phyloP scores from a whole-genome alignment of 53 echinoderm and acorn worm species.

The Mesocentrotus franciscanus region DNA sequence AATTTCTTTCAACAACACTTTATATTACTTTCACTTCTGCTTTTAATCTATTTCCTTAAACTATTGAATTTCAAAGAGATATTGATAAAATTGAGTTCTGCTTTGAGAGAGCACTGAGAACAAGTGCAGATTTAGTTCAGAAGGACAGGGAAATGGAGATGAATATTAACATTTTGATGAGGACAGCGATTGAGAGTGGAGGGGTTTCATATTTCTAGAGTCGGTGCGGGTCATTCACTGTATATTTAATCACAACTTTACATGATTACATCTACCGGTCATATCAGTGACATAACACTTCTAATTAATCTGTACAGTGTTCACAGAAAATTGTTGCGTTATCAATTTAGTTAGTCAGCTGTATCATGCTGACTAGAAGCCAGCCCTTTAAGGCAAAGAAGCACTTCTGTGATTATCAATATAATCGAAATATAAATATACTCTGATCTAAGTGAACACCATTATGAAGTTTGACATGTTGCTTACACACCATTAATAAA shows the following conservation, averaged over 20 bases:
- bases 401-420: neutral
- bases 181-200: too few species aligned
- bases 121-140: too few species aligned
- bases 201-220: too few species aligned
- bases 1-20: too few species aligned
- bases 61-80: too few species aligned
- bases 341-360: neutral
- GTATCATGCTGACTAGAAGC: neutral
- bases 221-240: too few species aligned
- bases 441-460: neutral
- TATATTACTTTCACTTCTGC: too few species aligned
- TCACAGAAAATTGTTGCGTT: neutral
- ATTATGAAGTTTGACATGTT: neutral
- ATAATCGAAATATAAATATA: neutral
- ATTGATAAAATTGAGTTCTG: too few species aligned
- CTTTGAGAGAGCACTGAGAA: too few species aligned
- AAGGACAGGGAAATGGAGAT: too few species aligned
- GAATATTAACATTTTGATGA: too few species aligned
- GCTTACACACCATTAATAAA: neutral
- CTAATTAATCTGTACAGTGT: neutral
- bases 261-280: neutral
- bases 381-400: neutral
- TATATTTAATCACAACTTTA: neutral
- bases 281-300: neutral
- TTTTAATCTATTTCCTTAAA: too few species aligned